These are phyloP conservation scores for Acrocyrtus sp. DNA, from an alignment of 2,888 invertebrate genomes.

Conservation along the genomic window DNA sequence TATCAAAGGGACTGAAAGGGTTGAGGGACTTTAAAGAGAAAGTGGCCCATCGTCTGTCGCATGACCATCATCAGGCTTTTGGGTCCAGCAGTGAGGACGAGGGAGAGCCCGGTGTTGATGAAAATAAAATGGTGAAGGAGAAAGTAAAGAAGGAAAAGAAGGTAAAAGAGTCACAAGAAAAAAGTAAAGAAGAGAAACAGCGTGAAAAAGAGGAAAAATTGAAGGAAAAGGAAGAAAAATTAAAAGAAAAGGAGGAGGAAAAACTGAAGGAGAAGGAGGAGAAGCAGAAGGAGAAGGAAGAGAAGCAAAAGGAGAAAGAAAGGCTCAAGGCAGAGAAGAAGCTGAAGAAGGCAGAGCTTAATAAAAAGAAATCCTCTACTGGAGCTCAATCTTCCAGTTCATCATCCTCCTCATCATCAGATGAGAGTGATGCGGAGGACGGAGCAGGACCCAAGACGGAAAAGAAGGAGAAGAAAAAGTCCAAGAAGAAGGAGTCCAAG, in stretches of 20 bases:
- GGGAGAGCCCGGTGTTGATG: constrained; percentile 31
- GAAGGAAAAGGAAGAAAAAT: constrained; percentile 46
- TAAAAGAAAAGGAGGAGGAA: constrained; percentile 46
- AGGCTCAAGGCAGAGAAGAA: constrained; percentile 44
- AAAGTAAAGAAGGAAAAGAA: constrained; percentile 52
- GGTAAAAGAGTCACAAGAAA: constrained; percentile 42
- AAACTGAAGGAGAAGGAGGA: constrained; percentile 38
- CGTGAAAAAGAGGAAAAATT: constrained; percentile 15
- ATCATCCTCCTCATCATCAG: constrained; percentile 51
- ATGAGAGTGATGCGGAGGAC: constrained; percentile 54
- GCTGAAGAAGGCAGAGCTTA: constrained; percentile 46
- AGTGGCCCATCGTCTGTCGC: constrained; percentile 55
- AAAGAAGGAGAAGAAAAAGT: constrained; percentile 41
- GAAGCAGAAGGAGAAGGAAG: constrained; percentile 34
- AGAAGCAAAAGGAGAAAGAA: constrained; percentile 45
- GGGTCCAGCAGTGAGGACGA: constrained; percentile 49
- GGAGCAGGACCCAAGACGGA: constrained; percentile 27
- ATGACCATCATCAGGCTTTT: constrained; percentile 39
- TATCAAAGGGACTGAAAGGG: constrained; percentile 58
- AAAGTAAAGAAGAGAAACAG: constrained; percentile 36
- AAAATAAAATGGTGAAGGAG: constrained; percentile 29
- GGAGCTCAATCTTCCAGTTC: constrained; percentile 10
- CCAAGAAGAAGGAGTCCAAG: constrained; percentile 34
- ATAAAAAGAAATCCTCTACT: constrained; percentile 25
- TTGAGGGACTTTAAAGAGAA: constrained; percentile 60